phyloP scores from a whole-genome alignment of 2,113 vertebrate genomes.

The Rhinoderma darwinii region DNA sequence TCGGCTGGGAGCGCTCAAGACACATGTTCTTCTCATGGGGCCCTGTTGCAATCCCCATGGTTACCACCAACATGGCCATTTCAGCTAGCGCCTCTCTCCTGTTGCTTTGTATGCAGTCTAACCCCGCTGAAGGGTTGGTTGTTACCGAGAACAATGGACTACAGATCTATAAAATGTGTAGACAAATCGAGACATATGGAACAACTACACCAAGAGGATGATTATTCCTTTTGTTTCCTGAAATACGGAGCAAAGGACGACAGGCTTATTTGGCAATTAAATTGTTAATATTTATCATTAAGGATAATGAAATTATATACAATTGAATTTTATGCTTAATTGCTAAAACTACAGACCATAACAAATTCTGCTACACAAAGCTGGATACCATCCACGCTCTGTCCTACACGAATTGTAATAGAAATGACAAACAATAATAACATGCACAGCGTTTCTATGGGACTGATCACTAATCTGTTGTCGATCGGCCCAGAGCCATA shows the following conservation, averaged over 20 bases:
- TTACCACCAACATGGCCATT: constrained; percentile 29
- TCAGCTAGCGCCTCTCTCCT: background rate
- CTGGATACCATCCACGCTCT: background rate
- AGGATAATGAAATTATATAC: background rate
- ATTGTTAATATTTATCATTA: background rate
- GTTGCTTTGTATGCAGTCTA: constrained; percentile 4
- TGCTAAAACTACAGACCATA: background rate
- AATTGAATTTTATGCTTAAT: background rate
- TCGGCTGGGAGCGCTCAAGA: constrained; percentile 32
- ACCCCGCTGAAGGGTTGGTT: background rate
- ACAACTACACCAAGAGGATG: background rate
- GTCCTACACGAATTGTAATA: background rate
- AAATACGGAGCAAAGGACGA: background rate
- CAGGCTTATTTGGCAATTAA: background rate
- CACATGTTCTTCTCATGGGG: constrained; percentile 27
- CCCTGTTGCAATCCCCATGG: constrained; percentile 1
- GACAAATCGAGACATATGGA: constrained; percentile 5
- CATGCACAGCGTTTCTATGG: background rate
- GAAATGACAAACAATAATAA: background rate
- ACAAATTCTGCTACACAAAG: background rate
- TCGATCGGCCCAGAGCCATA: background rate
- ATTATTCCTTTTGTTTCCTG: background rate
- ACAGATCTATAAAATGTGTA: background rate
- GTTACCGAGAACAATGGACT: background rate
- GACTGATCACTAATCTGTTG: background rate